Base-by-base conservation (phyloP, 2,113 vertebrate species). In the Entosphenus tridentatus region DNA sequence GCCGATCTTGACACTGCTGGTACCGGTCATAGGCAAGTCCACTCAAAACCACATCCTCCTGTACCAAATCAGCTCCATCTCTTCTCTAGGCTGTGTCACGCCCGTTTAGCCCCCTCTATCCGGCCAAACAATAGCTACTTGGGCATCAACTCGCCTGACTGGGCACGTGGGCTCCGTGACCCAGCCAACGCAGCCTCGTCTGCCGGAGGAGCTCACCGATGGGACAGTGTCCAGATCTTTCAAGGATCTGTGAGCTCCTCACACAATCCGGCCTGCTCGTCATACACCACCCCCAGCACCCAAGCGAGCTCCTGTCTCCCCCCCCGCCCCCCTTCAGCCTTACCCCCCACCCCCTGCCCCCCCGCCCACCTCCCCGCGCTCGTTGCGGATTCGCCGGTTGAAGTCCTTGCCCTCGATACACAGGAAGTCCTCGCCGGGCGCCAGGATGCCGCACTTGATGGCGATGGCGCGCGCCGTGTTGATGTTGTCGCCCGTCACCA, bases 401-500 rank as follows among this genome's bases (percentile, higher is more conserved):
- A 90, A 89, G 14, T 90, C 87, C 76, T 88, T 88, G 17, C 87
- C 87, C 16, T 90, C 87, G 68, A 90, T 69, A 75, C 86, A 89
- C 71, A 90, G 77, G 72, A 88, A 88, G 73, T 90, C 87, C 68
- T 90, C 87, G 2, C 86, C 87, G 0, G 86, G 83, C 70, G 86
- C 85, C 71, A 89, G 84, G 76, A 90, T 90, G 75, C 87, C 87
- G 3, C 87, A 90, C 75, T 90, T 90, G 70, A 79, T 81, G 1
- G 87, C 86, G 0, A 90, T 90, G 74, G 87, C 87, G 13, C 87
- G 78, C 56, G 86, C 86, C 0, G 86, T 89, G 78, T 86, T 87
- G 74, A 89, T 87, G 77, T 89, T 89, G 75, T 89, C 87, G 1
- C 87, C 87, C 0, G 87, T 90, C 71, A 90, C 87, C 87, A 90